phyloP scores from a whole-genome alignment of 92 coral and sea anemone genomes.

The Umimayanthus chanpuru region DNA sequence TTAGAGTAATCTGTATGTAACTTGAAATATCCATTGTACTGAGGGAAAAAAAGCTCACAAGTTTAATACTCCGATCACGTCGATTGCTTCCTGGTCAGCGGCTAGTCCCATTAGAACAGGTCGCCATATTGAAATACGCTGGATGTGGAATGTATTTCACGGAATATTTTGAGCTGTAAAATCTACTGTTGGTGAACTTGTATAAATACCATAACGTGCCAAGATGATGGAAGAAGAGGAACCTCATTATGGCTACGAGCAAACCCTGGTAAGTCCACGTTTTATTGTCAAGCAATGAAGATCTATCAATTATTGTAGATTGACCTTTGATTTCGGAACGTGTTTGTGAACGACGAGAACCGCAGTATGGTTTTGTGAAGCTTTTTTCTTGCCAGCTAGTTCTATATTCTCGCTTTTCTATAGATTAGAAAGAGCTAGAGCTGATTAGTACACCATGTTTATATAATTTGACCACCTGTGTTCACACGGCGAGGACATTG shows the following conservation, averaged over 20 bases:
- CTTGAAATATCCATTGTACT: too few relatives aligned
- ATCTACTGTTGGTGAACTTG: background rate
- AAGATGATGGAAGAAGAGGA: slow-evolving; percentile 76
- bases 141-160: background rate
- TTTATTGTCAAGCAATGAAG: background rate
- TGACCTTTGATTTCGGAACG: background rate
- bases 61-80: too few relatives aligned
- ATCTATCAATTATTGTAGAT: background rate
- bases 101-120: background rate
- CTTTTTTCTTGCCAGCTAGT: background rate
- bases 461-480: slow-evolving; percentile 26
- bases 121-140: background rate
- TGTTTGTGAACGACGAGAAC: background rate
- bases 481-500: slow-evolving; percentile 3
- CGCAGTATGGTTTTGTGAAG: background rate
- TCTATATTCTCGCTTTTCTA: background rate
- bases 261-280: slow-evolving; percentile 79
- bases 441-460: background rate
- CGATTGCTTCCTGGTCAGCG: slow-evolving; percentile 2
- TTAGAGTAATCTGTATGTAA: too few relatives aligned
- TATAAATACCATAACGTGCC: background rate
- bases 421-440: background rate
- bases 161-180: background rate
- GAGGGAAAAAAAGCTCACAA: too few relatives aligned
- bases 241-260: slow-evolving; percentile 86